Conservation (phyloP, 2,888 invertebrate species). For the Julus scandinavius region DNA sequence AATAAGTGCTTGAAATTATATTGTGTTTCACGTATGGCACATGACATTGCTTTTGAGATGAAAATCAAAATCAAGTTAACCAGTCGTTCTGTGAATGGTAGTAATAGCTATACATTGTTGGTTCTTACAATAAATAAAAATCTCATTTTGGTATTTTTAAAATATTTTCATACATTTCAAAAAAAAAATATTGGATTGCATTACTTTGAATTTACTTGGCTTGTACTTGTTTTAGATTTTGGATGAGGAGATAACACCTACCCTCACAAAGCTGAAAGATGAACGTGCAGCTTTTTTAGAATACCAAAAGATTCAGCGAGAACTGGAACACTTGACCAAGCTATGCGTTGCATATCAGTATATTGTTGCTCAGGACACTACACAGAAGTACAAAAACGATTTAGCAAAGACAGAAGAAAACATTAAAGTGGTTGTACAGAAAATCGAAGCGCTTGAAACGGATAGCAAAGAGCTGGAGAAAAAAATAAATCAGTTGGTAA, state of each 20-base stretch:
- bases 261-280: slow-evolving; percentile 82
- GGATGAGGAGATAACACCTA: slow-evolving; percentile 89
- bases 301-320: slow-evolving; percentile 84
- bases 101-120: too few relatives aligned
- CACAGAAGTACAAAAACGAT: slow-evolving; percentile 69
- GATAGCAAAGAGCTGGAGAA: not conserved
- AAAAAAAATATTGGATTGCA: too few relatives aligned
- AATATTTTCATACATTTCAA: too few relatives aligned
- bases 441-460: slow-evolving; percentile 64
- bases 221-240: slow-evolving; percentile 65
- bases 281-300: slow-evolving; percentile 87
- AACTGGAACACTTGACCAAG: slow-evolving; percentile 82
- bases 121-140: too few relatives aligned
- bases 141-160: not conserved
- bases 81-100: too few relatives aligned
- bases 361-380: slow-evolving; percentile 66
- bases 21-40: too few relatives aligned
- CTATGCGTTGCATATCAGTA: slow-evolving; percentile 80
- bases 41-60: too few relatives aligned
- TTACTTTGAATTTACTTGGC: not conserved
- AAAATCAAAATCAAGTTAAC: too few relatives aligned
- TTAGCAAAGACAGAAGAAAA: slow-evolving; percentile 59
- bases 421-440: slow-evolving; percentile 74
- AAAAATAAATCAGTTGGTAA: slow-evolving; percentile 71
- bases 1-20: too few relatives aligned